These are phyloP conservation scores for Ceratoteleas bidentatus DNA, from an alignment of 1,140 invertebrate genomes.

Conservation along the genomic window DNA sequence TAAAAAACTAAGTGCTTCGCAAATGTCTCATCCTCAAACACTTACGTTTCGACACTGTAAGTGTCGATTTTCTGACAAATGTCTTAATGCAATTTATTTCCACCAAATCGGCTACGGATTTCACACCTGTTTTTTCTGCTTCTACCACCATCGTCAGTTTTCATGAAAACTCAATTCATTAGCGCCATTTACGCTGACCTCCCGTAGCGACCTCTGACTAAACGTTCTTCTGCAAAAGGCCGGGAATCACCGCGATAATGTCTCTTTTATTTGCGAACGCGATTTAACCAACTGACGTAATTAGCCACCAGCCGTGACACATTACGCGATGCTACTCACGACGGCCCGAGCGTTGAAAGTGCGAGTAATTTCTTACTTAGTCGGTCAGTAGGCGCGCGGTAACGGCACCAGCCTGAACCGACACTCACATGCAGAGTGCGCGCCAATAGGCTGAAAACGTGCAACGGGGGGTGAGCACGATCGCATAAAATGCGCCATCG, in stretches of 20 bases:
- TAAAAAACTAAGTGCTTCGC: no score
- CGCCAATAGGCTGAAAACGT: slow-evolving; percentile 5
- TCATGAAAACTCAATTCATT: not conserved
- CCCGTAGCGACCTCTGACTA: not conserved
- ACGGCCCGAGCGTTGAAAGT: slow-evolving; percentile 41
- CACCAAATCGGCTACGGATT: not conserved
- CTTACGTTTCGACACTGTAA: no score
- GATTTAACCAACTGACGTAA: slow-evolving; percentile 36
- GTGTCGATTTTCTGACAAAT: no score
- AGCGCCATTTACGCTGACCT: not conserved
- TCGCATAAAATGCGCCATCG: slow-evolving; percentile 32
- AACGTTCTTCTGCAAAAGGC: not conserved
- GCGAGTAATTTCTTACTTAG: slow-evolving; percentile 56
- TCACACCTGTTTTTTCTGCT: not conserved
- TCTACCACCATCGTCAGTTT: no score
- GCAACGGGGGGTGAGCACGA: slow-evolving; percentile 15
- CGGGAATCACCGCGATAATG: slow-evolving; percentile 4
- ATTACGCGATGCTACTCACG: slow-evolving; percentile 41
- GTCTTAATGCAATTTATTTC: no score
- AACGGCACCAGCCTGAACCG: slow-evolving; percentile 20
- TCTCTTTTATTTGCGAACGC: slow-evolving; percentile 22
- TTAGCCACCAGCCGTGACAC: slow-evolving; percentile 31
- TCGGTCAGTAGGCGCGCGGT: slow-evolving; percentile 51
- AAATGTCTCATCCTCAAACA: no score
- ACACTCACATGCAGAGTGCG: slow-evolving; percentile 32